Evolutionary conservation across 2,797 vertebrate species (phyloP).

Genomic region (Mycteria americana): DNA sequence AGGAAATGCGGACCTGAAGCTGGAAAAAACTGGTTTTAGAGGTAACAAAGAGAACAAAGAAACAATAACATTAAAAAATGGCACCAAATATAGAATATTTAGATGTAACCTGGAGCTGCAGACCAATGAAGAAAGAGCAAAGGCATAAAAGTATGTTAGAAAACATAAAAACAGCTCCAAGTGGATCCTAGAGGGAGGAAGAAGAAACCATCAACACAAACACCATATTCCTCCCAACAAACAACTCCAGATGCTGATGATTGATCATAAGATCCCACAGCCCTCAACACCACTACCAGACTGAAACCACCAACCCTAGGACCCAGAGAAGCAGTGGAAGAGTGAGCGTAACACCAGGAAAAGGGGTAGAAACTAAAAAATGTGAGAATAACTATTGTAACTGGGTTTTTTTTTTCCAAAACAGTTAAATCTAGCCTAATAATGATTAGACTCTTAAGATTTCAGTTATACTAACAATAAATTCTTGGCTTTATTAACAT

Average conservation of each 20-base stretch:
- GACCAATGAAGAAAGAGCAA: background rate
- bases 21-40: background rate
- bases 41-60: background rate
- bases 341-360: background rate
- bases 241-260: background rate
- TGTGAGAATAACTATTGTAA: background rate
- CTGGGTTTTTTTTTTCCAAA: background rate
- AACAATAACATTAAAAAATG: background rate
- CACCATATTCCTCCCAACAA: background rate
- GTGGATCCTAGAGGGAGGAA: background rate
- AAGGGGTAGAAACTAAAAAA: background rate
- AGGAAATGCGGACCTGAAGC: background rate
- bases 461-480: background rate
- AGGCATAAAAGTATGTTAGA: background rate
- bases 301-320: background rate
- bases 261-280: background rate
- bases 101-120: background rate
- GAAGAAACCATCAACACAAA: background rate
- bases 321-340: background rate
- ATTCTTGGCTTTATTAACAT: background rate
- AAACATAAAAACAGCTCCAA: background rate
- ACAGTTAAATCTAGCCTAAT: background rate
- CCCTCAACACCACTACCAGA: background rate
- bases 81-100: background rate
- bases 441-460: background rate